phyloP scores from a whole-genome alignment of 2,113 vertebrate species.

The Cariama cristata region DNA sequence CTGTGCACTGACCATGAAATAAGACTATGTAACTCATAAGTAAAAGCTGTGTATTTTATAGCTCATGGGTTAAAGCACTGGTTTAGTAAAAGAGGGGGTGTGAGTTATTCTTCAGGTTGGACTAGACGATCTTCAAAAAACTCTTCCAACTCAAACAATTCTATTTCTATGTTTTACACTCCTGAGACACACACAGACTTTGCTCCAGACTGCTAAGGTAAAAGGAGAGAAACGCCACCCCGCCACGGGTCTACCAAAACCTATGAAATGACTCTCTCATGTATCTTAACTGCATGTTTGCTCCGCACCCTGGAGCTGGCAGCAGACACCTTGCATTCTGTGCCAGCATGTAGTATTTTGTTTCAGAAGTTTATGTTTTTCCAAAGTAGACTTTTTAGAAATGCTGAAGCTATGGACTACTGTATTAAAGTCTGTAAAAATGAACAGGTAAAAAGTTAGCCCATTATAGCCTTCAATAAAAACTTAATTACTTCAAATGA shows the following conservation, averaged over 20 bases:
- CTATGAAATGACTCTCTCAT: background rate
- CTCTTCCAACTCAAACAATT: background rate
- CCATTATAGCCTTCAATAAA: background rate
- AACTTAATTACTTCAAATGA: background rate
- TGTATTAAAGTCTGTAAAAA: background rate
- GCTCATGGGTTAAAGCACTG: background rate
- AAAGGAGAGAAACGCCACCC: background rate
- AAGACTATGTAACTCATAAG: background rate
- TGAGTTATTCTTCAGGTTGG: background rate
- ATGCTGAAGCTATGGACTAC: background rate
- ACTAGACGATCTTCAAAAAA: background rate
- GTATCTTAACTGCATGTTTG: background rate
- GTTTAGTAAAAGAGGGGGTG: background rate
- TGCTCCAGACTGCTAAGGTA: background rate
- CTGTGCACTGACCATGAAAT: background rate
- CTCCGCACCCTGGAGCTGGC: background rate
- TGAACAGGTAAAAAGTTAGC: background rate
- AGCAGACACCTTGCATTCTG: background rate
- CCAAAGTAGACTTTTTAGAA: background rate
- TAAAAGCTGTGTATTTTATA: accelerated
- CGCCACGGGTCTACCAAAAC: background rate
- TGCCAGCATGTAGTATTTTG: background rate
- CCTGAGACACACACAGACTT: background rate
- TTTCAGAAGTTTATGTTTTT: background rate
- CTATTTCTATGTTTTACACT: background rate